These are phyloP conservation scores for Dasyurus viverrinus DNA, from an alignment of 2,113 vertebrate species.

Conservation along the genomic window DNA sequence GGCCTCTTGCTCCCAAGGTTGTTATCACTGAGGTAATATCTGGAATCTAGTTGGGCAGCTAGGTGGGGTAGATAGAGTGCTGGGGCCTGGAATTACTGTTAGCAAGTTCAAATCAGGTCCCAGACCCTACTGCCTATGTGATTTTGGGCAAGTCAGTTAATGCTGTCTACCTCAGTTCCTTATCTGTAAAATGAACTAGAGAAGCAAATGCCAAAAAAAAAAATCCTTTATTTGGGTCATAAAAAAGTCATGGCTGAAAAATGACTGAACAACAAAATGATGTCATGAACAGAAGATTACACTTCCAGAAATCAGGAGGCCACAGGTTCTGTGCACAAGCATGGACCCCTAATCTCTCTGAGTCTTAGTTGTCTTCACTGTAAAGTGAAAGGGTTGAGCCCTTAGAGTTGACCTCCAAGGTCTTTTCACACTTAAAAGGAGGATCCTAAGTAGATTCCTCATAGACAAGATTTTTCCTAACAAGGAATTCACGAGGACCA, in stretches of 20 bases:
- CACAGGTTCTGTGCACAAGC: neutral
- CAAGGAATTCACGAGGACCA: neutral
- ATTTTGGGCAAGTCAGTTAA: neutral
- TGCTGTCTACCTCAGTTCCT: neutral
- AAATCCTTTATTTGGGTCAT: neutral
- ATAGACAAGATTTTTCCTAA: neutral
- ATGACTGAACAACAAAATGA: neutral
- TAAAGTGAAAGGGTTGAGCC: neutral
- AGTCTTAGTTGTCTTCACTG: neutral
- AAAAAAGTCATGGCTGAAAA: neutral
- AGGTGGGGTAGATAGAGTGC: neutral
- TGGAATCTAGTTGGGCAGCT: neutral
- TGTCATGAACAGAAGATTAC: neutral
- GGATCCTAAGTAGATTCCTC: slow-evolving; percentile 20
- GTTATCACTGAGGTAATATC: neutral
- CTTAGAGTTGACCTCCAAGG: neutral
- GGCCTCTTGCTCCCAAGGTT: neutral
- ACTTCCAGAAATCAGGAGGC: neutral
- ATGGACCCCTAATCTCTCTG: neutral
- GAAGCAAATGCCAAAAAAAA: neutral
- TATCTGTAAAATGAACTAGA: neutral
- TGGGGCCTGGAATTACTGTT: neutral
- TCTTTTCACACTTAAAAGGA: neutral
- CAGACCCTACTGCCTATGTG: neutral
- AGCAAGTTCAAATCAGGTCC: neutral